Conservation (phyloP, 2,888 invertebrate species). For the Stenodera caucasica region DNA sequence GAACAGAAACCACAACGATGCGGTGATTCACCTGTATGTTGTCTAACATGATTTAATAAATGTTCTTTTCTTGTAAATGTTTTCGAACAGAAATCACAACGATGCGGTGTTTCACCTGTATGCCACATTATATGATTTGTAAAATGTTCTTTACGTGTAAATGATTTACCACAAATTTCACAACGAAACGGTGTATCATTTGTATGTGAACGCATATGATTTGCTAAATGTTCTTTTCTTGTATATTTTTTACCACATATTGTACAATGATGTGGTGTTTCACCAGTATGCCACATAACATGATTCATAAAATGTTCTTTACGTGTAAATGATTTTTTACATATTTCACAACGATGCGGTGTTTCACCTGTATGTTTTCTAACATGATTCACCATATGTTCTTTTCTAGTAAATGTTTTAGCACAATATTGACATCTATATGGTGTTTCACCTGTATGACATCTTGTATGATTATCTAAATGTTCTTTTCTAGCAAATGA, state of each 20-base stretch:
- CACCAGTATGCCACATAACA: conserved; percentile 82
- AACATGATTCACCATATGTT: conserved; percentile 79
- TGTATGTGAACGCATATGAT: conserved; percentile 86
- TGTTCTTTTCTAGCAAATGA: conserved; percentile 86
- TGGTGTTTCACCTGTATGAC: conserved; percentile 83
- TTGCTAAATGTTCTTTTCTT: conserved; percentile 84
- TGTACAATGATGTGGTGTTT: conserved; percentile 85
- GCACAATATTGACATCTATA: conserved; percentile 74
- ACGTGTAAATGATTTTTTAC: conserved; percentile 76
- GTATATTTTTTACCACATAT: conserved; percentile 88
- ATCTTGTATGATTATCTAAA: conserved; percentile 78
- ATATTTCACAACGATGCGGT: conserved; percentile 75
- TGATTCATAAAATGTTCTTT: conserved; percentile 80
- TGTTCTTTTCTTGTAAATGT: conserved; percentile 79
- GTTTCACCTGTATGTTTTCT: conserved; percentile 76
- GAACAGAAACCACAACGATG: conserved; percentile 85
- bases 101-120: conserved; percentile 75
- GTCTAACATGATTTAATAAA: conserved; percentile 74
- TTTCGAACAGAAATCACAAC: conserved; percentile 78
- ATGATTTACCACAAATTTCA: conserved; percentile 85
- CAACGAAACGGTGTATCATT: conserved; percentile 86
- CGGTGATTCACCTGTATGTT: conserved; percentile 81
- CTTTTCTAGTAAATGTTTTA: conserved; percentile 75
- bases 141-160: conserved; percentile 87
- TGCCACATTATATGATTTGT: conserved; percentile 91